These are phyloP conservation scores for Myiotriccus ornatus DNA, from an alignment of 2,797 vertebrate species.

Conservation along the genomic window DNA sequence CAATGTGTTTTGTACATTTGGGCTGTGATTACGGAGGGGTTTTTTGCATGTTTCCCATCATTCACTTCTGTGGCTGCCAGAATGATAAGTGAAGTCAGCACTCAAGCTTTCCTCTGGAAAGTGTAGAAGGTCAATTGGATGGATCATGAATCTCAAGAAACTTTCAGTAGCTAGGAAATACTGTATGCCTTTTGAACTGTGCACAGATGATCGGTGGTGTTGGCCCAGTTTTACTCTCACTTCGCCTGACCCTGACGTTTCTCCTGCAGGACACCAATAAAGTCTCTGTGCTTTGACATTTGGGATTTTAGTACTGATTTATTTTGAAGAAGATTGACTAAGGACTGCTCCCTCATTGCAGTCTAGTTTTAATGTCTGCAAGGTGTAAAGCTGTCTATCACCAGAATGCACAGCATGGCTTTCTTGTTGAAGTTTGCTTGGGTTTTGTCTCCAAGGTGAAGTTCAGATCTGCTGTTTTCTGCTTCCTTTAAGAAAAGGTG, in stretches of 20 bases:
- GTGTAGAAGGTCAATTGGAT: fast-evolving
- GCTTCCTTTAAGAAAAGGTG: background rate
- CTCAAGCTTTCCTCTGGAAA: background rate
- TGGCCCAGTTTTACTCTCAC: background rate
- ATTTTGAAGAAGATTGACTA: background rate
- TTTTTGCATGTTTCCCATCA: background rate
- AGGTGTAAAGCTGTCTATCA: background rate
- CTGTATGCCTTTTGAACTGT: background rate
- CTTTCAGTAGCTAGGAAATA: background rate
- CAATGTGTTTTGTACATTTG: background rate
- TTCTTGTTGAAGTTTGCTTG: background rate
- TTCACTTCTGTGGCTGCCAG: background rate
- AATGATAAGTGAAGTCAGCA: background rate
- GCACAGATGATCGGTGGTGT: background rate
- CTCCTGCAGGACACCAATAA: background rate
- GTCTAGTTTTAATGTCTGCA: background rate
- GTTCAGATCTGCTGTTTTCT: background rate
- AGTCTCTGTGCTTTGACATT: background rate
- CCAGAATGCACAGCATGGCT: background rate
- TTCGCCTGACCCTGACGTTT: background rate
- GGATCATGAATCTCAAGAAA: background rate
- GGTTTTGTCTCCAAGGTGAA: background rate
- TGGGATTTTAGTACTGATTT: background rate
- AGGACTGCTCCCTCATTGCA: background rate
- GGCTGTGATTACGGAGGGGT: background rate